Percentiles rank a stretch among this genome's conserved stretches.
phyloP scores from a whole-genome alignment of 2,888 invertebrate species.

The Amphipyra tragopoginis region DNA sequence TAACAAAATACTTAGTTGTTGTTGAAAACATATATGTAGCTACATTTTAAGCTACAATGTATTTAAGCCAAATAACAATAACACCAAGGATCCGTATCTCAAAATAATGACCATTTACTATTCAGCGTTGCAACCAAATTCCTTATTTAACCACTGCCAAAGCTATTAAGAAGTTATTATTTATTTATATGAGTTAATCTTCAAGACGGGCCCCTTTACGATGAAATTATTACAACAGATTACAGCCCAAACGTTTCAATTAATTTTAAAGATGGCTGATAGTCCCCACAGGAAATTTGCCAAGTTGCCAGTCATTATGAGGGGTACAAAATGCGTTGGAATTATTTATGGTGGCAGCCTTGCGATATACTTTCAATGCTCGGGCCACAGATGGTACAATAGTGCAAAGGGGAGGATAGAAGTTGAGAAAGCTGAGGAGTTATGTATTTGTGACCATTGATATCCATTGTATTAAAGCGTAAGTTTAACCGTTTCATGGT shows the following conservation, averaged over 20 bases:
- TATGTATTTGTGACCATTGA: not conserved
- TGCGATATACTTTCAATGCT: slow-evolving; percentile 37
- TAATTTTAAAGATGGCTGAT: slow-evolving; percentile 72
- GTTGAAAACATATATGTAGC: not conserved
- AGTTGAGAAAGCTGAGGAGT: not conserved
- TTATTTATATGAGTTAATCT: slow-evolving; percentile 63
- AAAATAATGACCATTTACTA: slow-evolving; percentile 28
- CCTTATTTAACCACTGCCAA: slow-evolving; percentile 48
- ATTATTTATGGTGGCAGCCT: slow-evolving; percentile 59
- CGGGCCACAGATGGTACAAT: slow-evolving; percentile 20
- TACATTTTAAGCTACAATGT: not conserved
- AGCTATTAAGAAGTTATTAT: slow-evolving; percentile 59
- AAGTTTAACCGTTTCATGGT: too few relatives aligned
- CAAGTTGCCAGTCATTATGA: slow-evolving; percentile 68
- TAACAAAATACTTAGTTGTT: not conserved
- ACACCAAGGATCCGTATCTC: not conserved
- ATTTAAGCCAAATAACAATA: slow-evolving; percentile 7
- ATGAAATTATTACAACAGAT: slow-evolving; percentile 65
- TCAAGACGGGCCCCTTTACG: slow-evolving; percentile 60
- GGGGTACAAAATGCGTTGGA: slow-evolving; percentile 58
- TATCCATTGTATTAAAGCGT: too few relatives aligned
- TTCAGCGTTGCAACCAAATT: slow-evolving; percentile 34
- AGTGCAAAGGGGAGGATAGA: not conserved
- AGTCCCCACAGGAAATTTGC: slow-evolving; percentile 69
- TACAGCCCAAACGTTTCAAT: slow-evolving; percentile 70